Evolutionary conservation across 37 sponge, comb jelly and placozoan genomes (phyloP).

Genomic region (Eunapius fragilis): DNA sequence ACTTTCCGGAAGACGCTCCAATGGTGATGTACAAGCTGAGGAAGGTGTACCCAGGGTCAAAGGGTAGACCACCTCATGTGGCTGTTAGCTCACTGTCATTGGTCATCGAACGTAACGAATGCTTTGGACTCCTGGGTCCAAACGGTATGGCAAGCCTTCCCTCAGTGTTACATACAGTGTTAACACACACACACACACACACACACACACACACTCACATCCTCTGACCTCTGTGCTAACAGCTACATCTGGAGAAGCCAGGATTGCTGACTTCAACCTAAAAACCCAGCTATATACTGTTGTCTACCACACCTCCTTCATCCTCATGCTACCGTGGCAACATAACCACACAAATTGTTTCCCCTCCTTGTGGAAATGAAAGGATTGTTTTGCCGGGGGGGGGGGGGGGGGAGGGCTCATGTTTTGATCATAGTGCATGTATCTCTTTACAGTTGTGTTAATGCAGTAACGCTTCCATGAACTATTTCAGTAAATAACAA

Average conservation of each 20-base stretch:
- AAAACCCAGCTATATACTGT: too few species aligned
- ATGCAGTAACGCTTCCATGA: too few species aligned
- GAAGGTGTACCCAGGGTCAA: constrained; percentile 69
- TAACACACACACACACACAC: neutral
- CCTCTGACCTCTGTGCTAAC: constrained; percentile 80
- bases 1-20: constrained; percentile 55
- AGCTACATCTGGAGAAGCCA: constrained; percentile 66
- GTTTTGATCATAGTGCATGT: too few species aligned
- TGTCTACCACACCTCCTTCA: too few species aligned
- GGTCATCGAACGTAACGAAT: constrained; percentile 58
- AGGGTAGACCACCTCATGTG: constrained; percentile 60
- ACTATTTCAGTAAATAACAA: too few species aligned
- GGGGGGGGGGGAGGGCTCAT: too few species aligned
- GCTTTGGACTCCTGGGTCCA: constrained; percentile 82
- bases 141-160: constrained; percentile 40
- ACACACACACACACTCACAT: neutral
- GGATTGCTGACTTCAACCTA: constrained; percentile 67
- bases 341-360: too few species aligned
- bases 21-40: constrained; percentile 71
- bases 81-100: constrained; percentile 76
- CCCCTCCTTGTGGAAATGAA: too few species aligned
- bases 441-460: too few species aligned
- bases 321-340: too few species aligned
- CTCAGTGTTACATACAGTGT: neutral
- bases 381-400: too few species aligned